A percentile compares a stretch with the other conserved stretches of the same genome.
Evolutionary conservation across 2,113 vertebrate genomes (phyloP).

Genomic region (Microtus richardsoni): DNA sequence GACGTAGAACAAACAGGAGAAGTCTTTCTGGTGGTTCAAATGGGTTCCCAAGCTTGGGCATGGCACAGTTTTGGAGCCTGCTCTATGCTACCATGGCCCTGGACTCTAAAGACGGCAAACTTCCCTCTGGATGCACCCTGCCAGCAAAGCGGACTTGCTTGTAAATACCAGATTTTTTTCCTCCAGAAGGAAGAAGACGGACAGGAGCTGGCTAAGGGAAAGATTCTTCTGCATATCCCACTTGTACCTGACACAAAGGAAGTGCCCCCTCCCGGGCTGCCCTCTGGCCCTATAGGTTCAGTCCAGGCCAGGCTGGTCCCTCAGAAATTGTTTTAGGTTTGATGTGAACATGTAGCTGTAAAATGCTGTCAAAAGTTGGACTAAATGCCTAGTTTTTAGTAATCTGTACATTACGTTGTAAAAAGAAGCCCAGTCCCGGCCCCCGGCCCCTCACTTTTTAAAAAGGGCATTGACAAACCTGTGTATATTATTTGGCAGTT

Average conservation of each 20-base stretch:
- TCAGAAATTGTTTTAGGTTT: slow-evolving; percentile 88
- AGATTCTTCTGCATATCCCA: slow-evolving; percentile 71
- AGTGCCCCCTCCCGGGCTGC: slow-evolving; percentile 61
- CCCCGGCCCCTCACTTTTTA: slow-evolving; percentile 87
- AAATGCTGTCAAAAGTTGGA: slow-evolving; percentile 95
- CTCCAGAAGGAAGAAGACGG: slow-evolving; percentile 64
- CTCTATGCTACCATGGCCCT: background rate
- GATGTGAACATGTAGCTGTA: slow-evolving; percentile 97
- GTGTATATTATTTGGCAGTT: slow-evolving; percentile 92
- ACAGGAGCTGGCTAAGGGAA: slow-evolving; percentile 78
- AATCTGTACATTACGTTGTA: slow-evolving; percentile 96
- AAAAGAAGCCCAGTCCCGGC: slow-evolving; percentile 83
- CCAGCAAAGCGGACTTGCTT: slow-evolving; percentile 83
- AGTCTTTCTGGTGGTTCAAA: slow-evolving; percentile 62
- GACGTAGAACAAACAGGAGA: slow-evolving; percentile 54
- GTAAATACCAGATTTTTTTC: slow-evolving; percentile 85
- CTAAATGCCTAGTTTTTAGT: slow-evolving; percentile 95
- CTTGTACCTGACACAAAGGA: slow-evolving; percentile 81
- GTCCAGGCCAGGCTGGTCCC: slow-evolving; percentile 73
- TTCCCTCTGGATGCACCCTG: slow-evolving; percentile 66
- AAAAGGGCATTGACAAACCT: slow-evolving; percentile 92
- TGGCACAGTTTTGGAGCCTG: slow-evolving; percentile 48
- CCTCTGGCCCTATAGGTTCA: slow-evolving; percentile 58
- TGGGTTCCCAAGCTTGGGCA: slow-evolving; percentile 61
- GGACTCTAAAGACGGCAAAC: slow-evolving; percentile 51